These are phyloP conservation scores for Origma solitaria DNA, from an alignment of 2,113 vertebrate species.

Conservation along the genomic window DNA sequence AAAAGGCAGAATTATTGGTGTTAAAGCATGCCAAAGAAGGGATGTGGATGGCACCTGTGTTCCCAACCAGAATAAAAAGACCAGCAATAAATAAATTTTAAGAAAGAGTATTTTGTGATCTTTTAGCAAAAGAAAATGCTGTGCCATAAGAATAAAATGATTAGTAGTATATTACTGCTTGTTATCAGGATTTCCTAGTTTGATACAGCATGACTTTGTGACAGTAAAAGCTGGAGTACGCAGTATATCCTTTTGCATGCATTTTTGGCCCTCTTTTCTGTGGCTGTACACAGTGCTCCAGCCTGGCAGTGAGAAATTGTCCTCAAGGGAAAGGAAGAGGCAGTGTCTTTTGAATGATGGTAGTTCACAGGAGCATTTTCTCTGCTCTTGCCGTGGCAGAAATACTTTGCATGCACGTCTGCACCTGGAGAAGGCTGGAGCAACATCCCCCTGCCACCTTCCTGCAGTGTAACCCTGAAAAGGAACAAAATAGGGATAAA, in stretches of 20 bases:
- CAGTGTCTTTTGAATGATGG: accelerated
- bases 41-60: background rate
- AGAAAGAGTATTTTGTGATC: background rate
- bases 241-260: background rate
- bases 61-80: background rate
- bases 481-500: background rate
- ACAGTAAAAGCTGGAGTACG: background rate
- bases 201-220: background rate
- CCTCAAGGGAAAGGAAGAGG: background rate
- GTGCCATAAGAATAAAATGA: background rate
- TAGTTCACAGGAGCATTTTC: background rate
- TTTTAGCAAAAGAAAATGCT: background rate
- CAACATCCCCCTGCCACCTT: background rate
- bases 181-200: background rate
- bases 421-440: background rate
- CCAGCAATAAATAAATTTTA: background rate
- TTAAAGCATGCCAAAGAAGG: background rate
- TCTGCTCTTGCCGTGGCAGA: background rate
- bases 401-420: background rate
- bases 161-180: background rate
- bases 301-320: background rate
- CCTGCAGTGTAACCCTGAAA: background rate
- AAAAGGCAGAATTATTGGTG: background rate
- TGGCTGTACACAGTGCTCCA: background rate
- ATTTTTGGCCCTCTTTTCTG: background rate